Conservation (phyloP, 2,113 vertebrate genomes). For the Coracopsis vasa region DNA sequence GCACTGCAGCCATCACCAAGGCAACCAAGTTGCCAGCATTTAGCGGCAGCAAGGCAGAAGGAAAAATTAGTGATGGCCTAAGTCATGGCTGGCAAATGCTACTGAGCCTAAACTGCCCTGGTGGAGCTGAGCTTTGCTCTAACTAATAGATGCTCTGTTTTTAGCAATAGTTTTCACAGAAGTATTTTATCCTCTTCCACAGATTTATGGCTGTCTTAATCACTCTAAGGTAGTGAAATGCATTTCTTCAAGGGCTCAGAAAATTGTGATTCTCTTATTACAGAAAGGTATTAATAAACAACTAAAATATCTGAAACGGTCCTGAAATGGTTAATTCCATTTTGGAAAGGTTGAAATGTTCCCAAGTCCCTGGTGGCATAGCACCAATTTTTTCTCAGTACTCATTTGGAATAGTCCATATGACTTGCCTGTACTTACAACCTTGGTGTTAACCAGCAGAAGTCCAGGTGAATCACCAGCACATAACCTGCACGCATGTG, state of each 20-base stretch:
- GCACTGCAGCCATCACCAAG: constrained; percentile 16
- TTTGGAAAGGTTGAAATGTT: not conserved
- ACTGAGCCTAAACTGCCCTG: not conserved
- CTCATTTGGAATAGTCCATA: not conserved
- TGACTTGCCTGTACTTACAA: not conserved
- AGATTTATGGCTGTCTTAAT: not conserved
- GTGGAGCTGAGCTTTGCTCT: not conserved
- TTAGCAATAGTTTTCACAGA: not conserved
- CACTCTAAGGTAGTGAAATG: not conserved
- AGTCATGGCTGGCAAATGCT: not conserved
- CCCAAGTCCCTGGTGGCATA: not conserved
- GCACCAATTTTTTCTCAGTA: not conserved
- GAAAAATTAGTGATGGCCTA: not conserved
- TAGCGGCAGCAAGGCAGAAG: not conserved
- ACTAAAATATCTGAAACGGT: not conserved
- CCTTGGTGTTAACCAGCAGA: not conserved
- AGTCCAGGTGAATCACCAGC: not conserved
- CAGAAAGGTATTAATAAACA: not conserved
- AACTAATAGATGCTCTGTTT: not conserved
- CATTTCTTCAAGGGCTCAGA: not conserved
- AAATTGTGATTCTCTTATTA: not conserved
- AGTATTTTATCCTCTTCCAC: not conserved
- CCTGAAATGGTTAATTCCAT: not conserved
- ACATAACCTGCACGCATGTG: not conserved
- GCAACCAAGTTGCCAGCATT: constrained; percentile 42